Percentiles rank a stretch among this genome's conserved stretches.
These are phyloP conservation scores for Oreochromis grahami DNA, from an alignment of 2,797 vertebrate genomes.

Conservation along the genomic window DNA sequence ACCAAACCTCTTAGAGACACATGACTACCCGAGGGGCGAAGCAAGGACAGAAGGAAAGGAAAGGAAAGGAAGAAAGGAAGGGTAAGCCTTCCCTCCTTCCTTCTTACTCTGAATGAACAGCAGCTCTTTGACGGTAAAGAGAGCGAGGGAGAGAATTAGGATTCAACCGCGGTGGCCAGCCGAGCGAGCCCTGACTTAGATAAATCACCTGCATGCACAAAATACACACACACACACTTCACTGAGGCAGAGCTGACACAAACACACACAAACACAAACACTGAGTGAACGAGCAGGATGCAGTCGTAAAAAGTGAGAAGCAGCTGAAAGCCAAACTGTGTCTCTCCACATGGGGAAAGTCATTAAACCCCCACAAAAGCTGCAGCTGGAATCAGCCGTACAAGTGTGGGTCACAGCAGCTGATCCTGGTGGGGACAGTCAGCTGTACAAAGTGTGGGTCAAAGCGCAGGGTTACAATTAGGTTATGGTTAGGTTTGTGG, in stretches of 20 bases:
- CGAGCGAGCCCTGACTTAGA: slow-evolving; percentile 61
- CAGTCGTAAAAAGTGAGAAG: slow-evolving; percentile 40
- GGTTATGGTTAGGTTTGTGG: too few relatives aligned
- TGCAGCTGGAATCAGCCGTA: neutral
- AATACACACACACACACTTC: slow-evolving; percentile 35
- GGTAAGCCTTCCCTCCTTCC: neutral
- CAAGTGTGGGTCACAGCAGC: neutral
- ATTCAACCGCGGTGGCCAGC: slow-evolving; percentile 67
- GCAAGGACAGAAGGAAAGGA: neutral
- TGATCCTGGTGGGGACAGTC: too few relatives aligned
- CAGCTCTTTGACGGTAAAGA: slow-evolving; percentile 62
- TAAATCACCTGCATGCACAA: slow-evolving; percentile 65
- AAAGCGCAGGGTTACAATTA: too few relatives aligned
- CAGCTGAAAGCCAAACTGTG: slow-evolving; percentile 55
- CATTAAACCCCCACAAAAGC: slow-evolving; percentile 36
- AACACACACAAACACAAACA: slow-evolving; percentile 2
- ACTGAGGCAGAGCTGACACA: slow-evolving; percentile 21
- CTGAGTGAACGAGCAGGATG: slow-evolving; percentile 15
- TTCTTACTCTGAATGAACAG: slow-evolving; percentile 65
- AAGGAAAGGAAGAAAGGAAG: neutral
- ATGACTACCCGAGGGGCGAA: neutral
- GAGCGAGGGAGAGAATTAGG: slow-evolving; percentile 59
- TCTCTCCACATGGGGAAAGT: slow-evolving; percentile 40
- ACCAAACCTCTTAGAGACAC: slow-evolving; percentile 2
- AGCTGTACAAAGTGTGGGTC: neutral